Percentiles rank a stretch among this genome's conserved stretches.
Evolutionary conservation across 2,797 vertebrate genomes (phyloP).

Genomic region (Zenarchopterus dispar): DNA sequence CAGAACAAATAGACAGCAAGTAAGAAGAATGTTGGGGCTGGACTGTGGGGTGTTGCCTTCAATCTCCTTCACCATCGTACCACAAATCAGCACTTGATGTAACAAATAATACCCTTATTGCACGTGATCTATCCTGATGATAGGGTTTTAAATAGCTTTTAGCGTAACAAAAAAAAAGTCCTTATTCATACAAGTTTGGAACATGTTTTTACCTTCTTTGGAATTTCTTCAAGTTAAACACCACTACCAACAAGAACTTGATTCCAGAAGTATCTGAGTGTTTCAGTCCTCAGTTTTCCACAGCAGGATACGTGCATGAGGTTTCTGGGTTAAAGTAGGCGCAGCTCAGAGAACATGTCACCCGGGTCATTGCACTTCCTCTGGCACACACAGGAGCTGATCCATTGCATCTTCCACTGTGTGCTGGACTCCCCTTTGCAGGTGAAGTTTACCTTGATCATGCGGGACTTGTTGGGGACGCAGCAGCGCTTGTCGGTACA

Average conservation of each 20-base stretch:
- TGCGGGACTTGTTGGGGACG: slow-evolving; percentile 88
- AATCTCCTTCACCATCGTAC: too few species aligned
- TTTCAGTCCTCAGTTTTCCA: neutral
- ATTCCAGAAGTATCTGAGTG: too few species aligned
- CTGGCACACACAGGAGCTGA: slow-evolving; percentile 93
- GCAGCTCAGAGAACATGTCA: slow-evolving; percentile 91
- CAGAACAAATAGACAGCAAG: too few species aligned
- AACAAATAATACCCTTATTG: slow-evolving; percentile 23
- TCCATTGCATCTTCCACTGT: slow-evolving; percentile 96
- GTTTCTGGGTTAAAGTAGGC: slow-evolving; percentile 77
- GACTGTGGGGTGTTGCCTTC: too few species aligned
- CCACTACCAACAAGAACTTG: too few species aligned
- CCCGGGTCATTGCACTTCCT: slow-evolving; percentile 86
- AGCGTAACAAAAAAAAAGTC: neutral
- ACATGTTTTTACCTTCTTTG: neutral
- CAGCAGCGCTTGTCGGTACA: slow-evolving; percentile 93
- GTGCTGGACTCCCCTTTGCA: slow-evolving; percentile 86
- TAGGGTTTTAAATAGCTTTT: slow-evolving; percentile 9
- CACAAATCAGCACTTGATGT: slow-evolving; percentile 12
- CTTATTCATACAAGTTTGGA: neutral
- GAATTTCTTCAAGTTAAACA: too few species aligned
- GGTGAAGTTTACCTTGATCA: slow-evolving; percentile 88
- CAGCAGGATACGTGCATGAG: neutral
- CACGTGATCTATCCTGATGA: slow-evolving; percentile 33
- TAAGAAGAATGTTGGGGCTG: too few species aligned